phyloP scores from a whole-genome alignment of 2,113 vertebrate genomes.

The Bubalus kerabau region DNA sequence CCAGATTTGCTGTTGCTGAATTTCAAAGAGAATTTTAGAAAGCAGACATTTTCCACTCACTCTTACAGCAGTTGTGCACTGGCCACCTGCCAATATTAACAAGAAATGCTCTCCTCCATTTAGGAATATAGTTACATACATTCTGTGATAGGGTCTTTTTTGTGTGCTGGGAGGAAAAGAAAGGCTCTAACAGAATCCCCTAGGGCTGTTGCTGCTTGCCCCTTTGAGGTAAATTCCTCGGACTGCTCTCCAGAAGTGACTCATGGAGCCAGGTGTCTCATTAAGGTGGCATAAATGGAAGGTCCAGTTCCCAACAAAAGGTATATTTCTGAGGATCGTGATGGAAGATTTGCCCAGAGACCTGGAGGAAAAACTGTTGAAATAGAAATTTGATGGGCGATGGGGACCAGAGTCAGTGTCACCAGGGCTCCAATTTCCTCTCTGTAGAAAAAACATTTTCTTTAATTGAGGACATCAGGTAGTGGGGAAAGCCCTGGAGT shows the following conservation, averaged over 20 bases:
- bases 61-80: neutral
- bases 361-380: neutral
- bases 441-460: neutral
- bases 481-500: neutral
- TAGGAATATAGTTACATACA: neutral
- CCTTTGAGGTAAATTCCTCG: neutral
- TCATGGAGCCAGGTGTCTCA: neutral
- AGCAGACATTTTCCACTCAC: neutral
- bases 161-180: neutral
- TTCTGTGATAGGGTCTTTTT: neutral
- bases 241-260: neutral
- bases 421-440: neutral
- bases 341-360: neutral
- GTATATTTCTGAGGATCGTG: neutral
- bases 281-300: neutral
- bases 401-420: neutral
- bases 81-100: neutral
- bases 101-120: neutral
- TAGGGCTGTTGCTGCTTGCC: neutral
- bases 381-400: neutral
- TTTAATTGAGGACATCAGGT: neutral
- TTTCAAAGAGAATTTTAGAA: neutral
- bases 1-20: neutral
- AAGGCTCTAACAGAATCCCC: neutral
- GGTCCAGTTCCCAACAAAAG: neutral